Evolutionary conservation across 2,113 vertebrate genomes (phyloP).

Genomic region (Thamnophis sirtalis): DNA sequence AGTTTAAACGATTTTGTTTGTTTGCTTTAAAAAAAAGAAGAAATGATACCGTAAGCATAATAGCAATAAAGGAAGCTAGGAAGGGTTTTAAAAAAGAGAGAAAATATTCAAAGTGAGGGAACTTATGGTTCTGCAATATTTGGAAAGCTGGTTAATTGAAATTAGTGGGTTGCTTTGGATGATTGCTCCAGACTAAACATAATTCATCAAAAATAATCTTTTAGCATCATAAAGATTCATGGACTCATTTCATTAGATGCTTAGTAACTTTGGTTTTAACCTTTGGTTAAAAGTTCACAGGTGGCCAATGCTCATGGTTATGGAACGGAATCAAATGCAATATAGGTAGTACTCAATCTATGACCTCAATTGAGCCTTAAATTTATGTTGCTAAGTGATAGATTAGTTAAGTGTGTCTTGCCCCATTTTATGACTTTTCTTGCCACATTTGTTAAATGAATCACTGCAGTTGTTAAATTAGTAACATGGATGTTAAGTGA

Average conservation of each 20-base stretch:
- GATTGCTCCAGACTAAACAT: not conserved
- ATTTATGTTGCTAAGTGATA: no score
- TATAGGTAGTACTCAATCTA: no score
- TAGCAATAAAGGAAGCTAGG: slow-evolving; percentile 30
- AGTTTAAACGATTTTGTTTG: slow-evolving; percentile 38
- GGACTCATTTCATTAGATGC: not conserved
- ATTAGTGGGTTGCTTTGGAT: not conserved
- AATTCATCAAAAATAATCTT: not conserved
- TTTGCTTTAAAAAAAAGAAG: slow-evolving; percentile 15
- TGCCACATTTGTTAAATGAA: no score
- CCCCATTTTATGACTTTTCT: no score
- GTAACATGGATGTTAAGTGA: no score
- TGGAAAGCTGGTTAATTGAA: not conserved
- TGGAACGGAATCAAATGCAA: not conserved
- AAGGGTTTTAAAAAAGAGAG: not conserved
- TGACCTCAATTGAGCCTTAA: no score
- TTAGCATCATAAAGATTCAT: not conserved
- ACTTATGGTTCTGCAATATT: not conserved
- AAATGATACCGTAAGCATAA: slow-evolving; percentile 28
- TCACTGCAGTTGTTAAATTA: no score
- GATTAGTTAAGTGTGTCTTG: no score
- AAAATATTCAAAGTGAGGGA: not conserved
- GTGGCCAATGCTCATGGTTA: not conserved
- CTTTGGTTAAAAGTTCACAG: not conserved
- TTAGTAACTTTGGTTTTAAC: not conserved